Percentiles rank a stretch among this genome's conserved stretches.
Evolutionary conservation across 2,113 vertebrate genomes (phyloP).

Genomic region (Carassius gibelio): DNA sequence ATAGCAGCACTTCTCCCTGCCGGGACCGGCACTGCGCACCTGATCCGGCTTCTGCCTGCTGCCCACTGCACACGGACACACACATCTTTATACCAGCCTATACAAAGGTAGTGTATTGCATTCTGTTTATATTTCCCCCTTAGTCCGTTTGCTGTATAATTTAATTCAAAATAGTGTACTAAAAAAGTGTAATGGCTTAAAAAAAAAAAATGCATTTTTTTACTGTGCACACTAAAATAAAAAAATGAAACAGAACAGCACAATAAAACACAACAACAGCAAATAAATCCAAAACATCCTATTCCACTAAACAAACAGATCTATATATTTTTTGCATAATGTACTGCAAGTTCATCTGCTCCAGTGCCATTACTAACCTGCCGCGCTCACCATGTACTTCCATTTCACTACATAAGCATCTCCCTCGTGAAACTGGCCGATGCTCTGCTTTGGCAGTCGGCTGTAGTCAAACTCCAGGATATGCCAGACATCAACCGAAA

Average conservation of each 20-base stretch:
- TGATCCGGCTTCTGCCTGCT: constrained; percentile 89
- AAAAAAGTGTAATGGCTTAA: too few relatives aligned
- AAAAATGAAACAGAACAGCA: too few relatives aligned
- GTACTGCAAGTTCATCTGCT: too few relatives aligned
- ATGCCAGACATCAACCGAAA: constrained; percentile 93
- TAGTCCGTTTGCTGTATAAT: too few relatives aligned
- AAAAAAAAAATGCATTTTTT: too few relatives aligned
- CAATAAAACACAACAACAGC: too few relatives aligned
- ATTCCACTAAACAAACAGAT: too few relatives aligned
- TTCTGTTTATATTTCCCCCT: too few relatives aligned
- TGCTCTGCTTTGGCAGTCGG: constrained; percentile 92
- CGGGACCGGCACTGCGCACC: constrained; percentile 76
- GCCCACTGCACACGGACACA: constrained; percentile 80
- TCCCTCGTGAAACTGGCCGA: constrained; percentile 97
- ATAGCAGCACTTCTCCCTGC: constrained; percentile 94
- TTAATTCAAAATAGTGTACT: too few relatives aligned
- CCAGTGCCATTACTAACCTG: constrained; percentile 80
- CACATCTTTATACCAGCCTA: background rate
- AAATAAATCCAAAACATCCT: too few relatives aligned
- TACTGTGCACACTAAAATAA: too few relatives aligned
- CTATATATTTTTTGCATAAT: too few relatives aligned
- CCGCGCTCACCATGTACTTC: constrained; percentile 92
- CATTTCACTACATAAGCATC: constrained; percentile 98
- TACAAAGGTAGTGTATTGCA: background rate
- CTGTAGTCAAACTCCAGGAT: constrained; percentile 98